Evolutionary conservation across 1,140 invertebrate species (phyloP).

Genomic region (Spodoptera litura): DNA sequence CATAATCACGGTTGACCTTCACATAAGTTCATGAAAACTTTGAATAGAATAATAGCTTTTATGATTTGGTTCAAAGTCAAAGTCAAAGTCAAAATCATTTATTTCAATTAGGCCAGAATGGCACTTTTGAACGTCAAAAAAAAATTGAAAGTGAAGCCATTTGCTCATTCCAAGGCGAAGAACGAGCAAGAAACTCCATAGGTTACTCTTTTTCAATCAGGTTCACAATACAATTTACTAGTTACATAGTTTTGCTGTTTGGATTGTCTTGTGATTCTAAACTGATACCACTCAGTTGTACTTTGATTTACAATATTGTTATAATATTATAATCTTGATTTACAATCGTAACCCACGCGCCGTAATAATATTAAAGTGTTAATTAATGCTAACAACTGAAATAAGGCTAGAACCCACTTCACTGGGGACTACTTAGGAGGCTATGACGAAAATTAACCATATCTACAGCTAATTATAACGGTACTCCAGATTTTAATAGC

Average conservation of each 20-base stretch:
- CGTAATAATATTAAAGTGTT: constrained; percentile 33
- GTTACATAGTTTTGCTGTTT: too few relatives aligned
- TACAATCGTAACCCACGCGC: constrained; percentile 24
- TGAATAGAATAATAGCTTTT: neutral
- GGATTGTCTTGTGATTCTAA: too few relatives aligned
- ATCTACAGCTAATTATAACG: neutral
- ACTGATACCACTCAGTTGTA: constrained; percentile 2
- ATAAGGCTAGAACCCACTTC: constrained; percentile 2
- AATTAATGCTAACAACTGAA: constrained; percentile 33
- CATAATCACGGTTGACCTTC: neutral
- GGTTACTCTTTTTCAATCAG: too few relatives aligned
- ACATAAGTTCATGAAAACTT: neutral
- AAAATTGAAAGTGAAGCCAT: too few relatives aligned
- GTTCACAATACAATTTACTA: too few relatives aligned
- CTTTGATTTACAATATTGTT: constrained; percentile 24
- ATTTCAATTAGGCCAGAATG: too few relatives aligned
- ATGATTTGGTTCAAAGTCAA: constrained; percentile 15
- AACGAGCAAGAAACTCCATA: too few relatives aligned
- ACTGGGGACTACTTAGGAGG: neutral
- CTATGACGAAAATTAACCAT: constrained; percentile 6
- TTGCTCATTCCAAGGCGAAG: too few relatives aligned
- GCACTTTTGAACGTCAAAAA: too few relatives aligned
- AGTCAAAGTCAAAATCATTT: too few relatives aligned
- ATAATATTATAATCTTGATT: constrained; percentile 33
- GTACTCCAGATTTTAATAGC: constrained; percentile 3